These are phyloP conservation scores for Leptopilina myrica DNA, from an alignment of 2,888 invertebrate species.

Conservation along the genomic window DNA sequence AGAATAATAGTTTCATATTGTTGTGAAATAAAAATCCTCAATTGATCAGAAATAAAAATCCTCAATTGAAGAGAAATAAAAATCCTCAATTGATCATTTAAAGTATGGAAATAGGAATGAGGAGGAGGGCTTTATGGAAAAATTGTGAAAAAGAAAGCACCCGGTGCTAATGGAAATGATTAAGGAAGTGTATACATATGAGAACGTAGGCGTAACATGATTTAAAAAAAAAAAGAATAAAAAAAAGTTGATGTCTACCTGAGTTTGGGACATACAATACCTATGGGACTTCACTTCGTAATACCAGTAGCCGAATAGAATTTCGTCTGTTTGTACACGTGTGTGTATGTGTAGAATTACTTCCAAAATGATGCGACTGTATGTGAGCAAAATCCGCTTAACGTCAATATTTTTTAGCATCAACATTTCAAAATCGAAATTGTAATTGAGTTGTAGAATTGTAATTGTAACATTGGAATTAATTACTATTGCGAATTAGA, in stretches of 20 bases:
- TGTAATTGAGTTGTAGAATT: too few relatives aligned
- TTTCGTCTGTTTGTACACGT: conserved; percentile 32
- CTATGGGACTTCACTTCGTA: conserved; percentile 24
- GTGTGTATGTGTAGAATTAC: neutral
- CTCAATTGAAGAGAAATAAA: too few relatives aligned
- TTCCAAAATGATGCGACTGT: conserved; percentile 11
- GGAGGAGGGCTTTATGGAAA: conserved; percentile 7
- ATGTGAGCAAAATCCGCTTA: too few relatives aligned
- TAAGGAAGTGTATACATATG: conserved; percentile 16
- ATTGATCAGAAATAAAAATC: too few relatives aligned
- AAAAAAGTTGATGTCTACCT: conserved; percentile 23
- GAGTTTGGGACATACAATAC: conserved; percentile 27
- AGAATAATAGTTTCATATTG: too few relatives aligned
- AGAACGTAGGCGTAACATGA: conserved; percentile 34
- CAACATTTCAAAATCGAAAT: too few relatives aligned
- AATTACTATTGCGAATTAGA: too few relatives aligned
- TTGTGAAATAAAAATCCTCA: too few relatives aligned
- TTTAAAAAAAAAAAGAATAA: conserved; percentile 17
- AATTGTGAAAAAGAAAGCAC: conserved; percentile 40
- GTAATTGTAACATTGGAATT: too few relatives aligned
- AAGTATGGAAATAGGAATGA: neutral
- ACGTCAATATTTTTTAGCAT: too few relatives aligned
- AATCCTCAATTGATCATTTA: conserved; percentile 5
- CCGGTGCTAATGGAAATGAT: conserved; percentile 40
- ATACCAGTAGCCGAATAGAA: conserved; percentile 32